Percentiles rank a stretch among this genome's conserved stretches.
These are phyloP conservation scores for Carettochelys insculpta DNA, from an alignment of 2,113 vertebrate genomes.

Conservation along the genomic window DNA sequence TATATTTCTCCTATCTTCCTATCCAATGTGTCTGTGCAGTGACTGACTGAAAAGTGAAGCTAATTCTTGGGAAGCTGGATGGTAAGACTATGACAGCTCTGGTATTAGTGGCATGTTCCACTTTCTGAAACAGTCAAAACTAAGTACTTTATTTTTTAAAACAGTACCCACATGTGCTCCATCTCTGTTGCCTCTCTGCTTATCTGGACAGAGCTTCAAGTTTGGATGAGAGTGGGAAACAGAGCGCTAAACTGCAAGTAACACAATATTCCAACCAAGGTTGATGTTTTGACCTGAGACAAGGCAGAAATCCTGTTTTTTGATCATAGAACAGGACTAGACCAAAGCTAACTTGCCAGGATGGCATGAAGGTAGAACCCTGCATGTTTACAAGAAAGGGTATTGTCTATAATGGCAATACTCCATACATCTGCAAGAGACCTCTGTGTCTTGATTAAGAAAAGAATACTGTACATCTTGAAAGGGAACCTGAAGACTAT, in stretches of 20 bases:
- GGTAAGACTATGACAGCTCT: not conserved
- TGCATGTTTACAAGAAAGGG: not conserved
- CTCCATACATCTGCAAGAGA: constrained; percentile 33
- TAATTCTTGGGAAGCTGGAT: not conserved
- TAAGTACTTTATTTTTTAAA: not conserved
- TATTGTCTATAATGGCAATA: not conserved
- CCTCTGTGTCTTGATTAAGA: constrained; percentile 32
- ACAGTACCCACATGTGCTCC: not conserved
- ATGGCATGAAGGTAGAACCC: constrained; percentile 48
- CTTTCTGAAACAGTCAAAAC: not conserved
- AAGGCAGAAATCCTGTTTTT: not conserved
- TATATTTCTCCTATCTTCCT: not conserved
- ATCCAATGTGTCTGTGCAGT: not conserved
- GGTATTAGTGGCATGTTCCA: not conserved
- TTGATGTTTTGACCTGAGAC: not conserved
- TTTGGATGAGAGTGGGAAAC: not conserved
- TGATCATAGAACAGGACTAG: constrained; percentile 41
- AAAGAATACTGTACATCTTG: constrained; percentile 48
- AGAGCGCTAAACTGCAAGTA: not conserved
- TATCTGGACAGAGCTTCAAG: constrained; percentile 53
- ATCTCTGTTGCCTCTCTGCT: constrained; percentile 4
- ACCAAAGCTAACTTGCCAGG: constrained; percentile 47
- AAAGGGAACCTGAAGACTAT: constrained; percentile 36
- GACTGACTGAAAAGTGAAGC: not conserved
- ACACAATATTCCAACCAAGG: not conserved